Base-by-base conservation (phyloP, 2,113 vertebrate genomes). In the Centrocercus urophasianus region DNA sequence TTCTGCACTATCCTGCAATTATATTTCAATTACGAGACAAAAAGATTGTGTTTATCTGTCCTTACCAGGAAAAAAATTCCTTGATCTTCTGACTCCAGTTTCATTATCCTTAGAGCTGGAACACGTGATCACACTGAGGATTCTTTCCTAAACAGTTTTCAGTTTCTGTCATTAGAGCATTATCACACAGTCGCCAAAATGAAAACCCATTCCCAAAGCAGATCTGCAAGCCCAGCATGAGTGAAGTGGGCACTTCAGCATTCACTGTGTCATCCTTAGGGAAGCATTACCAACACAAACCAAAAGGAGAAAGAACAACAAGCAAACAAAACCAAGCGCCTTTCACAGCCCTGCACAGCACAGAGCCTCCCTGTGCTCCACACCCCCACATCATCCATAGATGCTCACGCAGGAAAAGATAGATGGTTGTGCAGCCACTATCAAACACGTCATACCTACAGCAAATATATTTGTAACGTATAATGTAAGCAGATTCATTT, bases 401-500 rank as follows among this genome's bases (percentile, higher is more conserved):
- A 32, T 59, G 16, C 76, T 78, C 45, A 8, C 15, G 54, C 36
- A 61, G 42, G 47, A 43, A 57, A 59, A 17, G 48, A 7, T 54
- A 17, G 52, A 54, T 54, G 52, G 52, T 30, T 16, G 15, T 54
- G 52, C 40, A 32, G 77, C 16, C 42, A 13, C 36, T 17, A 63
- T 43, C 2, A 22, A 27, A 32, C 32, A 22, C 2, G 0, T 0
- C 18, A 21, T 3, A 11, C 52, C 4, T 9, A 7, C 9, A 63
- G 10, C 2, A 21, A 48, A 25, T 7, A 14, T 10, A 30, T 17
- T 34, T 54, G 4, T 8, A 28, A 24, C 0, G 15, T 2, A 10
- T 16, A 21, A 13, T 7, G 21, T 8, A 25, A 20, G 36, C 27
- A 25, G 6, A 43, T 25, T 50, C 7, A 20, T 11, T 11, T 47